These are phyloP conservation scores for Stenopsyche tienmushanensis DNA, from an alignment of 1,140 invertebrate genomes.

Conservation along the genomic window DNA sequence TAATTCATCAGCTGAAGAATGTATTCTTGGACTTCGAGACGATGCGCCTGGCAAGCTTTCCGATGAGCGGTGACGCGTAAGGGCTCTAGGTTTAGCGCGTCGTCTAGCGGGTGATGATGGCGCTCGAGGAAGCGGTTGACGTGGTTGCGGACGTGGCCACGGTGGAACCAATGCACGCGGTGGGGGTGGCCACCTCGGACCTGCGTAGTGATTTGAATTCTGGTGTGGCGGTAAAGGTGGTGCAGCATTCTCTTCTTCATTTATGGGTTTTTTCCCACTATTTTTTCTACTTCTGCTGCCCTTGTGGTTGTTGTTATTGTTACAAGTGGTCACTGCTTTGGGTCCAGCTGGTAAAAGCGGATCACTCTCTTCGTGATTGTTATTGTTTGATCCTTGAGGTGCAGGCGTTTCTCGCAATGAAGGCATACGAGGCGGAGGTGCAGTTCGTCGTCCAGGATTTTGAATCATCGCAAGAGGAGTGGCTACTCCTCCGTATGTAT, in stretches of 20 bases:
- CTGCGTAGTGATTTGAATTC: slow-evolving; percentile 39
- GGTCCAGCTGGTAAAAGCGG: slow-evolving; percentile 62
- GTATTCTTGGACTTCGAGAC: slow-evolving; percentile 57
- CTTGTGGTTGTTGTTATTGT: slow-evolving; percentile 48
- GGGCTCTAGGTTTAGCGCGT: slow-evolving; percentile 40
- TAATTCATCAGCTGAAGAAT: slow-evolving; percentile 77
- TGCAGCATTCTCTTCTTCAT: slow-evolving; percentile 49
- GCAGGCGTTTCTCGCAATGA: slow-evolving; percentile 48
- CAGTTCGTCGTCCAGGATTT: slow-evolving; percentile 54
- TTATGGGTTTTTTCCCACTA: slow-evolving; percentile 39
- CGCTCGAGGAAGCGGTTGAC: slow-evolving; percentile 48
- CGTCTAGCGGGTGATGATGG: slow-evolving; percentile 46
- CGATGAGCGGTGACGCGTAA: slow-evolving; percentile 62
- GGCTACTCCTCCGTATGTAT: slow-evolving; percentile 67
- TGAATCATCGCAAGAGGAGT: slow-evolving; percentile 68
- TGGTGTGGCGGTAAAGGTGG: slow-evolving; percentile 59
- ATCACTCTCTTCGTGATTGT: slow-evolving; percentile 64
- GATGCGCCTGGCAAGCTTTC: slow-evolving; percentile 61
- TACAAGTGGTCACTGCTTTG: slow-evolving; percentile 56
- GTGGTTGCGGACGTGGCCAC: slow-evolving; percentile 57
- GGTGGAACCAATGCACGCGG: slow-evolving; percentile 56
- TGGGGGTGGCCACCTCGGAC: slow-evolving; percentile 52
- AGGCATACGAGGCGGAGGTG: slow-evolving; percentile 48
- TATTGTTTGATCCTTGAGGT: slow-evolving; percentile 44
- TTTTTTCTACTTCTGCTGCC: slow-evolving; percentile 48